Base-by-base conservation (phyloP, 2,888 invertebrate species). In the Rhyacophila evoluta region DNA sequence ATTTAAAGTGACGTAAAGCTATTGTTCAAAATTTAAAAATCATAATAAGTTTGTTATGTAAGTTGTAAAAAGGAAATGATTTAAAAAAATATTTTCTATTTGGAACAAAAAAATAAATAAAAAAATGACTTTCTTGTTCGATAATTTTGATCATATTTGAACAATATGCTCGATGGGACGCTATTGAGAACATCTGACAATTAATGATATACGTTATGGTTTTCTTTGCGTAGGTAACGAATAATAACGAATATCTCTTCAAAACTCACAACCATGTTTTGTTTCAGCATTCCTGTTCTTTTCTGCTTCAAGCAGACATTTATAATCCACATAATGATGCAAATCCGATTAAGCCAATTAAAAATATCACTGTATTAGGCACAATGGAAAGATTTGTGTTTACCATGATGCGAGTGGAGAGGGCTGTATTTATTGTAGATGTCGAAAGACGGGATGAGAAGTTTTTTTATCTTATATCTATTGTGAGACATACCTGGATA, bases 311-410 rank as follows among this genome's bases (percentile, higher is more conserved):
- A 38, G 38, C 68, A 39, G 38, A 36, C 27, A 67, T 41, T 68
- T 79, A 77, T 79, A 79, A 79, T 81, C 78, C 79, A 81, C 86
- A 87, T 88, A 87, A 88, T 88, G 87, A 87, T 85, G 84, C 84
- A 85, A 87, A 88, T 87, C 87, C 87, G 87, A 87, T 88, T 88
- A 87, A 86, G 86, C 87, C 87, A 88, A 88, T 88, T 88, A 88
- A 88, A 88, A 87, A 88, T 86, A 84, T 84, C 78, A 79, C 78
- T 76, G 77, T 78, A 78, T 78, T 79, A 78, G 36, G 67, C 41
- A 71, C 69, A 73, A 77, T 74, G 74, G 55, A 39, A 77, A 79
- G 78, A 76, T 76, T 73, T 75, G 12, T 36, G 27, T 38, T 38
- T 15, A 69, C 69, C 12, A 33, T 33, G 33, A 69, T 69, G 15